phyloP scores from a whole-genome alignment of 2,113 vertebrate species.

The Muntiacus muntjak region DNA sequence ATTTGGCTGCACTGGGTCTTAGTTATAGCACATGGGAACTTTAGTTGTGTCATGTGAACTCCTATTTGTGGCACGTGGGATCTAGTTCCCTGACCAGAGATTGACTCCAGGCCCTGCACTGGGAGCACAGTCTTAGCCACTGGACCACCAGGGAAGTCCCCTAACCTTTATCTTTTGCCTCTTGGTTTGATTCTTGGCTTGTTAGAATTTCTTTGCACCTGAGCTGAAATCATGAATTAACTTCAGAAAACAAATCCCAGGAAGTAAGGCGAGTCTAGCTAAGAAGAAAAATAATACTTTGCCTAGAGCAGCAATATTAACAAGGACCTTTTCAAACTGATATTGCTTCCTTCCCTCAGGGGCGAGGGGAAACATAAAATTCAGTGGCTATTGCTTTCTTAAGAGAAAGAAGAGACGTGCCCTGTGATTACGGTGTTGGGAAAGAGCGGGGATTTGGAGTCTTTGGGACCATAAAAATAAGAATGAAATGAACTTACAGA shows the following conservation, averaged over 20 bases:
- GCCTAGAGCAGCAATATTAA: neutral
- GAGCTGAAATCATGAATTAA: neutral
- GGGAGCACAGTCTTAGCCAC: neutral
- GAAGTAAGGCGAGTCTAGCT: neutral
- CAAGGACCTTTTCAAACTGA: neutral
- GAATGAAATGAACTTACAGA: neutral
- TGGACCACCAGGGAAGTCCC: neutral
- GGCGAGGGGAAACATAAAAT: neutral
- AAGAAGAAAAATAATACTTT: neutral
- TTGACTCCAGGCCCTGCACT: neutral
- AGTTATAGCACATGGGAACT: neutral
- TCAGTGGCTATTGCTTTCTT: neutral
- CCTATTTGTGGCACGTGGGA: neutral
- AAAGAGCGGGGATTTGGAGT: neutral
- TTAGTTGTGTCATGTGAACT: neutral
- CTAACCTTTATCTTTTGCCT: neutral
- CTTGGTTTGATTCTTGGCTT: constrained; percentile 11
- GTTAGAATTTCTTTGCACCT: neutral
- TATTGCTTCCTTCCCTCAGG: neutral
- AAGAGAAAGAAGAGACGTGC: neutral
- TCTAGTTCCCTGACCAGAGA: neutral
- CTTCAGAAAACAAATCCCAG: constrained; percentile 7
- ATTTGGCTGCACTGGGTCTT: neutral
- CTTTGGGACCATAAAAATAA: neutral
- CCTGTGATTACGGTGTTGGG: neutral